phyloP scores from a whole-genome alignment of 2,113 vertebrate genomes.

The Hemiscyllium ocellatum region DNA sequence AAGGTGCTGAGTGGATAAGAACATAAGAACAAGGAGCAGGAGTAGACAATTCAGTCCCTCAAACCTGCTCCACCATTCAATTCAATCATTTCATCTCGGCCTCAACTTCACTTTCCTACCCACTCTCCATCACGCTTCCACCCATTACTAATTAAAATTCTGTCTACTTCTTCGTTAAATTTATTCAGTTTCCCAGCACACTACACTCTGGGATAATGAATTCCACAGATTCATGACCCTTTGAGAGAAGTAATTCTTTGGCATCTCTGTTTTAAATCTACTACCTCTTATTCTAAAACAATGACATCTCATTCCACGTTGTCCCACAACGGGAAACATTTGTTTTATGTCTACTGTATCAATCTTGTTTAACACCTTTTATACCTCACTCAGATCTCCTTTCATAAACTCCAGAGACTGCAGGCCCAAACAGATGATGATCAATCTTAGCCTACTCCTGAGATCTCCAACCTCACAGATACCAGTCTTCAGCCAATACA shows the following conservation, averaged over 20 bases:
- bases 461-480: no score
- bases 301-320: no score
- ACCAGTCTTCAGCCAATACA: no score
- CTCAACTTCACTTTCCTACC: not conserved
- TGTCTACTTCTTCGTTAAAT: not conserved
- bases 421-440: no score
- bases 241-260: not conserved
- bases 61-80: not conserved
- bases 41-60: not conserved
- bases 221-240: not conserved
- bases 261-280: not conserved
- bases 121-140: not conserved
- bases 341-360: no score
- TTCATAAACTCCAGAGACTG: no score
- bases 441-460: no score
- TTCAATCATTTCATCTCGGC: not conserved
- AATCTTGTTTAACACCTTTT: no score
- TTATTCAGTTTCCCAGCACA: not conserved
- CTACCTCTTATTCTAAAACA: not conserved
- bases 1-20: not conserved
- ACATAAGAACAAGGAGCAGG: not conserved
- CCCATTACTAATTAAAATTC: not conserved
- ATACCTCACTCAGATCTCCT: no score
- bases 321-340: no score
- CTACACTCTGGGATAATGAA: not conserved